These are phyloP conservation scores for Boleophthalmus pectinirostris DNA, from an alignment of 2,113 vertebrate species.

Conservation along the genomic window DNA sequence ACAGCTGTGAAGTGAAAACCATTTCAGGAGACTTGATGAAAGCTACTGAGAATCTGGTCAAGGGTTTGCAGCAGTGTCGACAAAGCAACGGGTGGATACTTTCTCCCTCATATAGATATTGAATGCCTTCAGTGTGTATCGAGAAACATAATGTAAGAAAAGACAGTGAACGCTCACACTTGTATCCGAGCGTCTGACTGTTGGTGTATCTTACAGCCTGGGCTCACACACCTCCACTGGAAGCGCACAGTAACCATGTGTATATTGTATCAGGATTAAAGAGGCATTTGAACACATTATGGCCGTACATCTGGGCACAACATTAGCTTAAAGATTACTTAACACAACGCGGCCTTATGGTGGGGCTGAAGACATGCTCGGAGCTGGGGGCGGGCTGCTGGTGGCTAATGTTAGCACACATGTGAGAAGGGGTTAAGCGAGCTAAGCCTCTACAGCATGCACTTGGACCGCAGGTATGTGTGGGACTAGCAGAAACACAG, in stretches of 20 bases:
- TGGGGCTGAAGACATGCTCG: not conserved
- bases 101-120: no score
- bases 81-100: no score
- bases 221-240: no score
- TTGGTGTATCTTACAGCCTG: no score
- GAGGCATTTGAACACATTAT: not conserved
- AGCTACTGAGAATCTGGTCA: no score
- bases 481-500: constrained; percentile 51
- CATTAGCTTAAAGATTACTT: not conserved
- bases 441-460: constrained; percentile 32
- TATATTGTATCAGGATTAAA: not conserved
- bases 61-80: no score
- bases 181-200: no score
- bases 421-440: constrained; percentile 42
- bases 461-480: constrained; percentile 57
- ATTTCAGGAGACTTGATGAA: no score
- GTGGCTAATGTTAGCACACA: constrained; percentile 21
- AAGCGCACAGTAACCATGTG: not conserved
- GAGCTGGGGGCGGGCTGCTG: not conserved
- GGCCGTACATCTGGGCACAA: not conserved
- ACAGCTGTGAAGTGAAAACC: no score
- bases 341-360: not conserved
- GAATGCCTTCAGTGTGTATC: no score
- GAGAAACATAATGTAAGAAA: no score
- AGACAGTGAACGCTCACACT: no score